Evolutionary conservation across 2,113 vertebrate species (phyloP).

Genomic region (Rhizomys pruinosus): DNA sequence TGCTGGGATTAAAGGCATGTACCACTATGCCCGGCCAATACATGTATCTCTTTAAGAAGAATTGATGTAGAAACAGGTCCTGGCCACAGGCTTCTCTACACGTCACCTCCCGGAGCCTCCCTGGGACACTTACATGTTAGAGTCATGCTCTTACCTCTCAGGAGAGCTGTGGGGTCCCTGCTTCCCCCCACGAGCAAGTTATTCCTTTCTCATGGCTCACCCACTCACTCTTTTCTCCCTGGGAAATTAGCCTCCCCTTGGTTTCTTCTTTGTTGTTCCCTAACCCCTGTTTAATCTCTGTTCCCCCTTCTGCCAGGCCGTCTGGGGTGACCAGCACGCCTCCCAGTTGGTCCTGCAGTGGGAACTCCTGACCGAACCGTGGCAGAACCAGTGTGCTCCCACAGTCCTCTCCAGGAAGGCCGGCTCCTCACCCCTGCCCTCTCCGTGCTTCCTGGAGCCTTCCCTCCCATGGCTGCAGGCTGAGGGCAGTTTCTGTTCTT

Average conservation of each 20-base stretch:
- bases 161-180: not conserved
- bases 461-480: constrained; percentile 71
- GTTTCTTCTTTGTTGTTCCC: not conserved
- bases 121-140: not conserved
- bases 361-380: not conserved
- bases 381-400: not conserved
- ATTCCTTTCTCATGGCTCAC: not conserved
- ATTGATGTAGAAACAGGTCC: constrained; percentile 48
- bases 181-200: not conserved
- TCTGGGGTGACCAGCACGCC: not conserved
- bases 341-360: not conserved
- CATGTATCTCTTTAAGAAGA: not conserved
- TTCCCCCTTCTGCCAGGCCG: too few species aligned
- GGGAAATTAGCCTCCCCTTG: not conserved
- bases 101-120: not conserved
- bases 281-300: not conserved
- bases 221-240: not conserved
- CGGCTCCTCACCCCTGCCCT: constrained; percentile 63
- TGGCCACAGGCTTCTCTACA: not conserved
- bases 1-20: too few species aligned
- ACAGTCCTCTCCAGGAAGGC: not conserved
- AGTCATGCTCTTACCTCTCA: not conserved
- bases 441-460: constrained; percentile 62
- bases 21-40: too few species aligned
- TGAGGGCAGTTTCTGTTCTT: constrained; percentile 69